These are phyloP conservation scores for Callipepla californica DNA, from an alignment of 2,113 vertebrate species.

Conservation along the genomic window DNA sequence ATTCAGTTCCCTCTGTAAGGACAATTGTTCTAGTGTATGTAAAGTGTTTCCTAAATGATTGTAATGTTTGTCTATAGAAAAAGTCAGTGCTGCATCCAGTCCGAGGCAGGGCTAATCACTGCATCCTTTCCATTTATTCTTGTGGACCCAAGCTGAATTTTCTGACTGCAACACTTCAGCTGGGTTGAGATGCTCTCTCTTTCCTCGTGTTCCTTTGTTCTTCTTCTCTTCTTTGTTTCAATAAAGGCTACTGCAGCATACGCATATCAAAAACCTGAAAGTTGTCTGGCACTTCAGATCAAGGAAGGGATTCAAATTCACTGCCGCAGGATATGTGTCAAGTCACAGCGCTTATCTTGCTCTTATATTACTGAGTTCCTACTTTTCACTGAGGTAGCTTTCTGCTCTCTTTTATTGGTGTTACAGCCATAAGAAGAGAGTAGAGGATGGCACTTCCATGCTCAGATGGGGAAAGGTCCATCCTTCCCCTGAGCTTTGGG, in stretches of 20 bases:
- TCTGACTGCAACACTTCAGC: background rate
- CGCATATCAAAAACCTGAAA: slow-evolving; percentile 72
- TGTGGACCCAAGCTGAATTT: slow-evolving; percentile 5
- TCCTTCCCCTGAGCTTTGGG: background rate
- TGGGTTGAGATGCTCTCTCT: slow-evolving; percentile 26
- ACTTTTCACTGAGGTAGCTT: slow-evolving; percentile 26
- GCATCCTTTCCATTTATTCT: background rate
- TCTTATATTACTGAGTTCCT: slow-evolving; percentile 61
- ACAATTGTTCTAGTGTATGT: background rate
- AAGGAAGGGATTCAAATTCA: slow-evolving; percentile 74
- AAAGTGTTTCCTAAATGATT: background rate
- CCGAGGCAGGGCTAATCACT: background rate
- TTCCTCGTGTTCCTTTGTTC: slow-evolving; percentile 58
- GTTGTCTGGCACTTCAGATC: slow-evolving; percentile 73
- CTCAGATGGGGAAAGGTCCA: background rate
- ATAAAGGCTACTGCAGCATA: slow-evolving; percentile 55
- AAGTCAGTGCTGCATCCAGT: background rate
- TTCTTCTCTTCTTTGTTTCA: slow-evolving; percentile 51
- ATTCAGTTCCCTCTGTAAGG: background rate
- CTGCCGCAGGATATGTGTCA: slow-evolving; percentile 75
- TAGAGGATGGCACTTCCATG: background rate
- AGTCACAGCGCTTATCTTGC: slow-evolving; percentile 38
- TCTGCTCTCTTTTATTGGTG: background rate
- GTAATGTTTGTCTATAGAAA: background rate
- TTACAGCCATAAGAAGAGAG: slow-evolving; percentile 5